These are phyloP conservation scores for Acleris literana DNA, from an alignment of 2,888 invertebrate genomes.

Conservation along the genomic window DNA sequence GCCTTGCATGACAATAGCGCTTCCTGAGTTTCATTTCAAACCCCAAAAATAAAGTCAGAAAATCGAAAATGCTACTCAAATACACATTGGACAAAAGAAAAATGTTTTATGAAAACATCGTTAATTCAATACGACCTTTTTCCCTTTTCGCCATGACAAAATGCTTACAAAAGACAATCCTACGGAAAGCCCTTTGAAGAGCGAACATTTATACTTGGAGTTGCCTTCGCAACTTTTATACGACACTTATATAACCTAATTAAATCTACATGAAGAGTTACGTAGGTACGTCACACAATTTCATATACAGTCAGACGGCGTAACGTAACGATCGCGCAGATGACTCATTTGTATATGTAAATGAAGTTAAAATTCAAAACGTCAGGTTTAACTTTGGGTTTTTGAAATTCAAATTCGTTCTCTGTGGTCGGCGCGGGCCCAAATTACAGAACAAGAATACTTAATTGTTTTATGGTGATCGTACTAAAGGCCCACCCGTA, in stretches of 20 bases:
- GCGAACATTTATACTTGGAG: neutral
- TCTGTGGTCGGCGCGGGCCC: slow-evolving; percentile 43
- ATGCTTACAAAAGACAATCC: slow-evolving; percentile 16
- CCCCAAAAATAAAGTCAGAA: slow-evolving; percentile 7
- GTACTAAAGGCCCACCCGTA: slow-evolving; percentile 40
- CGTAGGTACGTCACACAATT: slow-evolving; percentile 15
- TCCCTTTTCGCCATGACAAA: slow-evolving; percentile 8
- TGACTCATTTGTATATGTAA: slow-evolving; percentile 59
- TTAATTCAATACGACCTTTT: slow-evolving; percentile 16
- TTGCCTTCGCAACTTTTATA: slow-evolving; percentile 12
- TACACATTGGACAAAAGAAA: slow-evolving; percentile 1
- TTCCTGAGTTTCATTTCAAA: slow-evolving; percentile 26
- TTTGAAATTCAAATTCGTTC: slow-evolving; percentile 56
- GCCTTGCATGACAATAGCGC: slow-evolving; percentile 38
- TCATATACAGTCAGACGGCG: slow-evolving; percentile 38
- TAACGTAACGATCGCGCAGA: slow-evolving; percentile 59
- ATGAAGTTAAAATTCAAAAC: slow-evolving; percentile 51
- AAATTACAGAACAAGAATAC: slow-evolving; percentile 49
- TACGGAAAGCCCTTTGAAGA: slow-evolving; percentile 1
- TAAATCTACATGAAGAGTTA: slow-evolving; percentile 16
- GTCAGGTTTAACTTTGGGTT: slow-evolving; percentile 56
- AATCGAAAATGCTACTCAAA: neutral
- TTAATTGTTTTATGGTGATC: slow-evolving; percentile 49
- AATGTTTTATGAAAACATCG: slow-evolving; percentile 11
- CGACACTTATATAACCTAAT: slow-evolving; percentile 18